Evolutionary conservation across 2,888 invertebrate species (phyloP).

Genomic region (Clunio marinus): DNA sequence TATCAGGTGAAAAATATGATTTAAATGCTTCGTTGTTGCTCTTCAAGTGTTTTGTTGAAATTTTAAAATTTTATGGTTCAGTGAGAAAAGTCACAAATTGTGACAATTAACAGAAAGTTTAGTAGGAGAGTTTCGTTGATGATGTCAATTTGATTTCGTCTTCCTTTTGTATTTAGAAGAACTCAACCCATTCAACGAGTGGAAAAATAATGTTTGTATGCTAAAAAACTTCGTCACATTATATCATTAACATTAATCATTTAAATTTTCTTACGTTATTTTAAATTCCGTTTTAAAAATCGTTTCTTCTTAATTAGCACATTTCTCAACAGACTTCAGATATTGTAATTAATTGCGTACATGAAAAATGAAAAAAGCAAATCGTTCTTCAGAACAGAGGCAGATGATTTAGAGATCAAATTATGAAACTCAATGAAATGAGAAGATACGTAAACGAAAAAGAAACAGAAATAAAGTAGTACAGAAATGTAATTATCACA

Average conservation of each 20-base stretch:
- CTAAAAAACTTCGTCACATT: too few species aligned
- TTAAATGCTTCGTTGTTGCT: neutral
- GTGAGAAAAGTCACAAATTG: neutral
- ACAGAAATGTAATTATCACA: conserved; percentile 5
- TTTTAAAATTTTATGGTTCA: conserved; percentile 3
- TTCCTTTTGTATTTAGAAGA: too few species aligned
- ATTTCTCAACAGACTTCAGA: neutral
- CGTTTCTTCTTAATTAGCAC: conserved; percentile 6
- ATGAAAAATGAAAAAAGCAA: neutral
- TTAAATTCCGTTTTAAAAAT: too few species aligned
- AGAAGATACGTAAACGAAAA: too few species aligned
- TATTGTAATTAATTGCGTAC: conserved; percentile 16
- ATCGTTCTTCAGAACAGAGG: neutral
- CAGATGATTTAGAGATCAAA: conserved; percentile 13
- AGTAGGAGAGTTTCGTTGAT: neutral
- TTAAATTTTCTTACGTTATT: too few species aligned
- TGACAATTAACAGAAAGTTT: conserved; percentile 17
- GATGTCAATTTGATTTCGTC: too few species aligned
- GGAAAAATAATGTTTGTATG: too few species aligned
- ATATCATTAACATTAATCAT: too few species aligned
- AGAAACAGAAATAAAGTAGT: neutral
- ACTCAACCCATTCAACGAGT: neutral
- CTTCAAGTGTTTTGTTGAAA: neutral
- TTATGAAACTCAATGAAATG: neutral
- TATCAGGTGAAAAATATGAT: conserved; percentile 20